Conservation (phyloP, 2,888 invertebrate genomes). For the Hyalella azteca region DNA sequence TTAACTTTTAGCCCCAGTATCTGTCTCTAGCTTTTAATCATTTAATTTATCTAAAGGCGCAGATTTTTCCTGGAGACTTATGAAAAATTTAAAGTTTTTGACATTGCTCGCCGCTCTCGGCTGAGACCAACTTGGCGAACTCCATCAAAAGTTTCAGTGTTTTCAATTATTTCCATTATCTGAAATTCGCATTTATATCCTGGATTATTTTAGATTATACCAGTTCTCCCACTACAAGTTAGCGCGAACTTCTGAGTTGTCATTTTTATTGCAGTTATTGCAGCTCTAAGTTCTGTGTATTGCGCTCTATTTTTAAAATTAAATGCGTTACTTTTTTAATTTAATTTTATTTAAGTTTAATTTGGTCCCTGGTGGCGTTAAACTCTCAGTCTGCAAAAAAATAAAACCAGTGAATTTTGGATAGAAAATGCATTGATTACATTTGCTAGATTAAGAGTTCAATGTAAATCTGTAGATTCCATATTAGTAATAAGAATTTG, state of each 20-base stretch:
- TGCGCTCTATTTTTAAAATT: no score
- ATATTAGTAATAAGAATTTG: no score
- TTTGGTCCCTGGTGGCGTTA: no score
- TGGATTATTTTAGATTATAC: slow-evolving; percentile 21
- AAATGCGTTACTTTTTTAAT: no score
- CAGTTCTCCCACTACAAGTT: slow-evolving; percentile 11
- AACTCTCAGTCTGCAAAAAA: no score
- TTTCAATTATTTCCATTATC: slow-evolving; percentile 33
- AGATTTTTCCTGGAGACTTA: neutral
- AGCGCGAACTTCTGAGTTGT: neutral
- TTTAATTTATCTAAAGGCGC: neutral
- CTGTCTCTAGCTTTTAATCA: neutral
- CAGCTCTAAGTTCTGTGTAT: no score
- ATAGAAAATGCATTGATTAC: no score
- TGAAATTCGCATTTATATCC: slow-evolving; percentile 34
- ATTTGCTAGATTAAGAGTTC: no score
- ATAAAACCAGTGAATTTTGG: no score
- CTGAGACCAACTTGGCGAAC: neutral
- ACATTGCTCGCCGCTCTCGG: neutral
- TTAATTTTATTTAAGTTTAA: no score
- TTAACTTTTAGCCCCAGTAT: no score
- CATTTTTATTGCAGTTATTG: neutral
- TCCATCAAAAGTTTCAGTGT: slow-evolving; percentile 33
- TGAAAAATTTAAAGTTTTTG: neutral
- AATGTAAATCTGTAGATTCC: no score